Conservation (phyloP, 2,113 vertebrate genomes). For the Myocastor coypus region DNA sequence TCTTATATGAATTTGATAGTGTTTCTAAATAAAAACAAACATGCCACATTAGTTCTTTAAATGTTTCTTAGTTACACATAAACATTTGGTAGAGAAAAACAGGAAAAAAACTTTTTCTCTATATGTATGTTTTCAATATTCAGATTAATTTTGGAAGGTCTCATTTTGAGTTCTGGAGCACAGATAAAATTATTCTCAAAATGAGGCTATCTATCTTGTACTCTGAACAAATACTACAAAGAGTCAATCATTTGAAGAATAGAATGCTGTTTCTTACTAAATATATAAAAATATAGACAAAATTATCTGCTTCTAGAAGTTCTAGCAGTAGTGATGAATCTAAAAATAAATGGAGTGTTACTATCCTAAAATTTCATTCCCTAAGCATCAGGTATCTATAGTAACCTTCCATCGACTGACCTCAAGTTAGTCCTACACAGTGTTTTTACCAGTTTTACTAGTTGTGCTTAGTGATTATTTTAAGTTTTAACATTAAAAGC, state of each 20-base stretch:
- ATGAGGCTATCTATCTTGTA: constrained; percentile 33
- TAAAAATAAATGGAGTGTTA: background rate
- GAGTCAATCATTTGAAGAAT: constrained; percentile 12
- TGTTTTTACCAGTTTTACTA: background rate
- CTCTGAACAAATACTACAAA: no score
- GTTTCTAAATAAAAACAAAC: constrained; percentile 52
- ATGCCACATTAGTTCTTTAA: background rate
- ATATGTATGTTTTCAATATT: background rate
- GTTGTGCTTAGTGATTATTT: background rate
- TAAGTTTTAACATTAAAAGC: constrained; percentile 11
- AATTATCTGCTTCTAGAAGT: background rate
- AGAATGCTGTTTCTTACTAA: background rate
- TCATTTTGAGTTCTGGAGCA: constrained; percentile 11
- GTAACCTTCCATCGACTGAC: background rate
- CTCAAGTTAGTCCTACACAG: background rate
- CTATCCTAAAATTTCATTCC: background rate
- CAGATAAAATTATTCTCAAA: background rate
- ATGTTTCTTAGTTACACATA: constrained; percentile 24
- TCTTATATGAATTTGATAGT: constrained; percentile 53
- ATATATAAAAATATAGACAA: background rate
- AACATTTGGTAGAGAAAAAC: background rate
- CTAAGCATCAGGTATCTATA: background rate
- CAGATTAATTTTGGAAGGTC: background rate
- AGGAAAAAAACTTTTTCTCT: background rate
- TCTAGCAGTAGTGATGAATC: background rate